phyloP scores from a whole-genome alignment of 2,797 vertebrate genomes.

The Sternarchorhynchus goeldii region DNA sequence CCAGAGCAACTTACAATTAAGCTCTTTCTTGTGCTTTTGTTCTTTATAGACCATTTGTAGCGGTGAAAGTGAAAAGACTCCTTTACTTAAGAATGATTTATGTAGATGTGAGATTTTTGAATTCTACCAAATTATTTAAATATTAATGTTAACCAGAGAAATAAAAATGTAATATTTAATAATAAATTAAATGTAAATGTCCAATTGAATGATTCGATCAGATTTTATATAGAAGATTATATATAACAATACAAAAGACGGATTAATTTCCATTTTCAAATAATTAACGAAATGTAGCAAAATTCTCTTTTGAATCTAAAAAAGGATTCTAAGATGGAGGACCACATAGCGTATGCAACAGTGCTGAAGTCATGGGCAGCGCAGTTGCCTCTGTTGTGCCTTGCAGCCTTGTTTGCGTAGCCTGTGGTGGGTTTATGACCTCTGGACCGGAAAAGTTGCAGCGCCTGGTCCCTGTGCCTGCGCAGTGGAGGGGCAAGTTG shows the following conservation, averaged over 20 bases:
- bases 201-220: too few relatives aligned
- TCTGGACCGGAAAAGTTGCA: slow-evolving; percentile 60
- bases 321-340: neutral
- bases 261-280: too few relatives aligned
- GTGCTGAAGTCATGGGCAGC: slow-evolving; percentile 30
- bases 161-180: too few relatives aligned
- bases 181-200: too few relatives aligned
- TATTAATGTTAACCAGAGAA: too few relatives aligned
- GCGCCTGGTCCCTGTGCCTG: slow-evolving; percentile 59
- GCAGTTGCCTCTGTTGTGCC: slow-evolving; percentile 42
- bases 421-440: slow-evolving; percentile 58
- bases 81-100: neutral
- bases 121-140: neutral
- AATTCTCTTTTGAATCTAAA: too few relatives aligned
- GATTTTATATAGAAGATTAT: too few relatives aligned
- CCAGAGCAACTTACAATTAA: too few relatives aligned
- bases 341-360: slow-evolving; percentile 1
- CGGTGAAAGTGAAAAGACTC: slow-evolving; percentile 44
- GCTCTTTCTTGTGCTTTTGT: slow-evolving; percentile 29
- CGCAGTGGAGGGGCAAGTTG: slow-evolving; percentile 64
- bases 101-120: neutral
- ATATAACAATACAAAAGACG: too few relatives aligned
- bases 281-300: neutral
- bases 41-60: slow-evolving; percentile 29
- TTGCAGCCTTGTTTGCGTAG: slow-evolving; percentile 52